Base-by-base conservation (phyloP, 2,888 invertebrate genomes). In the Chromoteleia sp. region DNA sequence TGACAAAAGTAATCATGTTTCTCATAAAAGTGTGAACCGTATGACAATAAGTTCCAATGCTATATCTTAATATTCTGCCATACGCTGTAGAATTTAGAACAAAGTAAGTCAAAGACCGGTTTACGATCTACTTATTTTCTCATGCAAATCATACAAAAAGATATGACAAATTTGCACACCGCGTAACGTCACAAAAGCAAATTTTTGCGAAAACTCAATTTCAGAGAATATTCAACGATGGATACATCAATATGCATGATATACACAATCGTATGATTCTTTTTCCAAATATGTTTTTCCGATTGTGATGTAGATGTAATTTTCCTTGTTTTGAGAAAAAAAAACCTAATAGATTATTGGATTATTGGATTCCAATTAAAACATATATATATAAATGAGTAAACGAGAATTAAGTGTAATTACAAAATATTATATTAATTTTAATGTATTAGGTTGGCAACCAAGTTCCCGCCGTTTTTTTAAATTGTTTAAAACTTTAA, bases 161-260 rank as follows among this genome's bases (percentile, higher is more conserved):
- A 43, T 39, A 50, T 41, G 41, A 73, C 61, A 61, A 59, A 61
- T 73, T 61, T 43, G 67, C 29, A 7, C 50, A 8, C 8, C 15
- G n/a, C 39, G 17, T 21, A 14, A 30, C 10, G 45, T 56, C 59
- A 15, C 39, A 52, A 59, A 61, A 50, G 61, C 68, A 56, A 45
- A 54, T 54, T 70, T 70, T 58, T 45, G 36, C 29, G 59, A 59
- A 63, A 73, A 73, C 73, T 73, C 61, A 54, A 73, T 73, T 73
- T 45, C 61, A 54, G 14, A 0, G 19, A 15, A 33, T 52, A 61
- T 33, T 54, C 54, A 61, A 43, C 43, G 61, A 52, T 43, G 61
- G 33, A 59, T 50, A 39, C 50, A 73, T 73, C 61, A 54, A 73
- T 73, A 74, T 63, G 63, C 63, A 74, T 61, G 50, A 59, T 52